phyloP scores from a whole-genome alignment of 2,113 vertebrate genomes.

The Gymnorhina tibicen region DNA sequence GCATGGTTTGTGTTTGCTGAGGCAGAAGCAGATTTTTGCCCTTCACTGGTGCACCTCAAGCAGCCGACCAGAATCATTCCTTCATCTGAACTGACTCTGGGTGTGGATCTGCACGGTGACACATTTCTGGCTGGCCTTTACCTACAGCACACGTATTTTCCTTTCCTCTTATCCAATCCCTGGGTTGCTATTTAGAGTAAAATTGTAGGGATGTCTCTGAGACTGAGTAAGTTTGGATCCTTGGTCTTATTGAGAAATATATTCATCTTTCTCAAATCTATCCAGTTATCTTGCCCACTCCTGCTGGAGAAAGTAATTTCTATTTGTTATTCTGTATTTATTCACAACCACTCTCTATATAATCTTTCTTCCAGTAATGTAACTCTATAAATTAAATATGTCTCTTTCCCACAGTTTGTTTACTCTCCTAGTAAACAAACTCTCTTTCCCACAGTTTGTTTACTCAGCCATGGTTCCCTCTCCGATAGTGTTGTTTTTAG shows the following conservation, averaged over 20 bases:
- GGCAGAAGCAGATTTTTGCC: background rate
- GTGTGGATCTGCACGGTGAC: background rate
- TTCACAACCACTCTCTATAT: background rate
- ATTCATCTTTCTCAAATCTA: background rate
- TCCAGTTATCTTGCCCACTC: background rate
- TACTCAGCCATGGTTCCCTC: background rate
- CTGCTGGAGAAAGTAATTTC: background rate
- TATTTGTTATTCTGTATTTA: background rate
- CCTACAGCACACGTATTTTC: background rate
- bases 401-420: background rate
- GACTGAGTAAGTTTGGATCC: background rate
- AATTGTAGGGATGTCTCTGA: background rate
- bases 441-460: background rate
- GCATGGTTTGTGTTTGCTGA: background rate
- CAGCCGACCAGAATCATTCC: rapidly evolving
- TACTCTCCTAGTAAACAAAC: background rate
- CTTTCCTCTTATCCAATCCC: background rate
- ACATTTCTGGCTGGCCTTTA: background rate
- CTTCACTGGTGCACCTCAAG: background rate
- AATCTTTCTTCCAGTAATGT: background rate
- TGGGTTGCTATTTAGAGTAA: background rate
- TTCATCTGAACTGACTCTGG: background rate
- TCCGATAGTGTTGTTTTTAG: background rate
- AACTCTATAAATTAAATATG: background rate
- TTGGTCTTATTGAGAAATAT: background rate